Percentiles rank a stretch among this genome's conserved stretches.
Conservation (phyloP, 2,113 vertebrate species). For the Phyllopteryx taeniolatus region DNA sequence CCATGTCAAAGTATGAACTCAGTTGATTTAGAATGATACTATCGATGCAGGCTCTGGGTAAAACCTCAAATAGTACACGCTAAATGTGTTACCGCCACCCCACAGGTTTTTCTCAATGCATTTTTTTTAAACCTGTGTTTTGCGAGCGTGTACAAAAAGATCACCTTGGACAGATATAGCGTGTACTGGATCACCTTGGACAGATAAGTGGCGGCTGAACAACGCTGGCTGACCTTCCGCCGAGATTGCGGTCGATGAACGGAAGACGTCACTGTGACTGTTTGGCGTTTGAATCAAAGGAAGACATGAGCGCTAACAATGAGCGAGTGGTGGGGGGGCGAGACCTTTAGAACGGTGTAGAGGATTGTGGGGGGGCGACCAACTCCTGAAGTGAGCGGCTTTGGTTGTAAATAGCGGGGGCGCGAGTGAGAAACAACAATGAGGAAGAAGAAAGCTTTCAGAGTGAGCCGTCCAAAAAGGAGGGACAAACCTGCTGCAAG, state of each 20-base stretch:
- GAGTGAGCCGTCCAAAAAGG: background rate
- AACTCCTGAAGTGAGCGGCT: background rate
- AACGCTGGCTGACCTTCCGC: background rate
- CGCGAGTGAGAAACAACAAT: background rate
- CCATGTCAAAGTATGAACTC: too few relatives aligned
- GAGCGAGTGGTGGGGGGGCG: background rate
- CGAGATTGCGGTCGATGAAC: background rate
- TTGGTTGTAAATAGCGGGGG: conserved; percentile 2
- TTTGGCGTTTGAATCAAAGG: conserved; percentile 7
- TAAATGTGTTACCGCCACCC: too few relatives aligned
- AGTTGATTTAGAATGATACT: too few relatives aligned
- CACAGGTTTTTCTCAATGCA: background rate
- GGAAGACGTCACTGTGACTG: background rate
- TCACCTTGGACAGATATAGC: background rate
- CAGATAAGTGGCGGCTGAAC: background rate
- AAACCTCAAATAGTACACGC: too few relatives aligned
- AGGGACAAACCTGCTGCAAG: background rate
- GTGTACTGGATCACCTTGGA: too few relatives aligned
- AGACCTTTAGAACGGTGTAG: background rate
- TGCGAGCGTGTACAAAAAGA: background rate
- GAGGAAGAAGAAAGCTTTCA: background rate
- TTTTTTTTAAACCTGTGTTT: background rate
- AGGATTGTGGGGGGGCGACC: background rate
- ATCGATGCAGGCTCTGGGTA: too few relatives aligned
- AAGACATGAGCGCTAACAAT: conserved; percentile 3